These are phyloP conservation scores for Polylopha cassiicola DNA, from an alignment of 2,888 invertebrate species.

Conservation along the genomic window DNA sequence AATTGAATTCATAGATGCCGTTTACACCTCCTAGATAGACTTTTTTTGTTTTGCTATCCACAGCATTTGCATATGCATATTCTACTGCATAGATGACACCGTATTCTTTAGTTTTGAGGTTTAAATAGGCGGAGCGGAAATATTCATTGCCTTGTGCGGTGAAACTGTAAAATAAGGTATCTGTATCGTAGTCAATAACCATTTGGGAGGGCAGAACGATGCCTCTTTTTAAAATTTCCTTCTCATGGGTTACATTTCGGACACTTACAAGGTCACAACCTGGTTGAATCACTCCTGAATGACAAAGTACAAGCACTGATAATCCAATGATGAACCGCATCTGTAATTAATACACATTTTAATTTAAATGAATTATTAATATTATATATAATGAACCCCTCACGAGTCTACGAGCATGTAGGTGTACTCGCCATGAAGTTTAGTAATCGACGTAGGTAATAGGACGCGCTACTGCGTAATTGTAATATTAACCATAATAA, in stretches of 20 bases:
- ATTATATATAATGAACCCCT: too few species aligned
- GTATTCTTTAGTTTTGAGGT: conserved; percentile 43
- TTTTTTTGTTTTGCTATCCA: conserved; percentile 38
- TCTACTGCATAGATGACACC: conserved; percentile 32
- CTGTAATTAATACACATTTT: conserved; percentile 4
- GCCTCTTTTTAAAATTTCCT: conserved; percentile 35
- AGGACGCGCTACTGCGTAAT: too few species aligned
- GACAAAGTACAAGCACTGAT: conserved; percentile 5
- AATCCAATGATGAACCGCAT: conserved; percentile 8
- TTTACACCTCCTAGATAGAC: conserved; percentile 53
- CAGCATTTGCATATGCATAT: conserved; percentile 50
- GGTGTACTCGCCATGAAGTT: too few species aligned
- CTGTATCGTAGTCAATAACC: conserved; percentile 51
- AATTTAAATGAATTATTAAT: neutral
- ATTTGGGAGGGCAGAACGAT: conserved; percentile 50
- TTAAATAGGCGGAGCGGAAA: conserved; percentile 43
- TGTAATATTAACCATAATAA: too few species aligned
- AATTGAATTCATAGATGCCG: conserved; percentile 50
- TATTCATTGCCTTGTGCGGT: too few species aligned
- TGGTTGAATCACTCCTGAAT: conserved; percentile 4
- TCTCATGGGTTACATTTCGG: conserved; percentile 9
- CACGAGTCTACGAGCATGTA: too few species aligned
- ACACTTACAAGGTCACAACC: conserved; percentile 6
- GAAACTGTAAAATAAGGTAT: conserved; percentile 54
- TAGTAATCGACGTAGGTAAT: too few species aligned